A percentile compares a stretch with the other conserved stretches of the same genome.
phyloP scores from a whole-genome alignment of 2,888 invertebrate species.

The Dryococelus australis region DNA sequence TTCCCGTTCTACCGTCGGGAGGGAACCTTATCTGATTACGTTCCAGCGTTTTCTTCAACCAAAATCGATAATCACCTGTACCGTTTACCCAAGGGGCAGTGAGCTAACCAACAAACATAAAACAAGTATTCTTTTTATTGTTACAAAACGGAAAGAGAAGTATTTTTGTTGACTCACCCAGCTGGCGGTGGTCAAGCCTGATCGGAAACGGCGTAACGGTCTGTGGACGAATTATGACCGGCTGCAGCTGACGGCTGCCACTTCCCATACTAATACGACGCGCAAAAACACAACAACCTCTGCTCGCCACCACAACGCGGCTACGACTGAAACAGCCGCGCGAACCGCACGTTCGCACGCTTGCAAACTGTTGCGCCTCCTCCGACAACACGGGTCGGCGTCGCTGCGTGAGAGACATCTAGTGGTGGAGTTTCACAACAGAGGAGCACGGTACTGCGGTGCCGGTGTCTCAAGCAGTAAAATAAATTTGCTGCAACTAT shows the following conservation, averaged over 20 bases:
- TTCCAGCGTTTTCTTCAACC: too few relatives aligned
- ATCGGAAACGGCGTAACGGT: neutral
- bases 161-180: neutral
- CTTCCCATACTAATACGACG: slow-evolving; percentile 16
- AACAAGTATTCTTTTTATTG: too few relatives aligned
- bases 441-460: neutral
- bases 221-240: neutral
- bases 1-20: too few relatives aligned
- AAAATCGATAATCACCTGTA: too few relatives aligned
- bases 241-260: neutral
- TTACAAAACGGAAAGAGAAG: neutral
- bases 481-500: neutral
- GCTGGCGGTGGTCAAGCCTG: neutral
- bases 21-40: too few relatives aligned
- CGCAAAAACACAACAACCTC: neutral
- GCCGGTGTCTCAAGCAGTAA: neutral
- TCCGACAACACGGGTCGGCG: neutral
- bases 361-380: neutral
- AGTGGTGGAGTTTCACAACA: neutral
- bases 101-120: too few relatives aligned
- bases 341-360: neutral
- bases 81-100: too few relatives aligned
- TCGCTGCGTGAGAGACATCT: neutral
- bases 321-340: neutral
- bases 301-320: neutral